phyloP scores from a whole-genome alignment of 2,113 vertebrate species.

The Pseudorasbora parva region DNA sequence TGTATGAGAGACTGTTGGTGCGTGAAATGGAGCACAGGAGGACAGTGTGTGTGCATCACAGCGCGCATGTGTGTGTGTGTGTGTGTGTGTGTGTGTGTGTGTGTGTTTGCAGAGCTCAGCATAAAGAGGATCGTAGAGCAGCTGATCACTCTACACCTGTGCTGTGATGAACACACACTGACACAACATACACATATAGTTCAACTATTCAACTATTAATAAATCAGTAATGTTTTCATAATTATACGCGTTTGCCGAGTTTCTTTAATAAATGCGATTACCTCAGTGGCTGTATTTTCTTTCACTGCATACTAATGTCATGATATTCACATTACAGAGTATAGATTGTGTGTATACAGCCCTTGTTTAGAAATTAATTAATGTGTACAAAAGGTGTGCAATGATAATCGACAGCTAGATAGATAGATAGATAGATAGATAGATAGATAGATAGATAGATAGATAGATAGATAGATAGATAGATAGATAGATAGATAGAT shows the following conservation, averaged over 20 bases:
- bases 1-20: constrained; percentile 48
- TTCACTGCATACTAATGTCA: not conserved
- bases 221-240: not conserved
- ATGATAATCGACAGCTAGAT: not conserved
- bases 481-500: too few species aligned
- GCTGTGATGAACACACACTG: constrained; percentile 72
- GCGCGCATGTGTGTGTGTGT: not conserved
- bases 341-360: not conserved
- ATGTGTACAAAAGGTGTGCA: too few species aligned
- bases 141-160: constrained; percentile 64
- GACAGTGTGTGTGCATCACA: not conserved
- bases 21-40: constrained; percentile 6
- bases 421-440: not conserved
- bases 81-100: constrained; percentile 57
- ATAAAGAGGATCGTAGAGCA: constrained; percentile 67
- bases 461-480: not conserved
- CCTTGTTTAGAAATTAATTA: not conserved
- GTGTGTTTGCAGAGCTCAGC: constrained; percentile 74
- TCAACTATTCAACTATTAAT: constrained; percentile 6
- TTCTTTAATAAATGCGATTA: not conserved
- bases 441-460: not conserved
- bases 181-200: not conserved
- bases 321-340: not conserved
- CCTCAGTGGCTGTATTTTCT: not conserved
- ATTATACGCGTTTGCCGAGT: not conserved